Percentiles rank a stretch among this genome's conserved stretches.
phyloP scores from a whole-genome alignment of 2,888 invertebrate species.

The Chirona hameri region DNA sequence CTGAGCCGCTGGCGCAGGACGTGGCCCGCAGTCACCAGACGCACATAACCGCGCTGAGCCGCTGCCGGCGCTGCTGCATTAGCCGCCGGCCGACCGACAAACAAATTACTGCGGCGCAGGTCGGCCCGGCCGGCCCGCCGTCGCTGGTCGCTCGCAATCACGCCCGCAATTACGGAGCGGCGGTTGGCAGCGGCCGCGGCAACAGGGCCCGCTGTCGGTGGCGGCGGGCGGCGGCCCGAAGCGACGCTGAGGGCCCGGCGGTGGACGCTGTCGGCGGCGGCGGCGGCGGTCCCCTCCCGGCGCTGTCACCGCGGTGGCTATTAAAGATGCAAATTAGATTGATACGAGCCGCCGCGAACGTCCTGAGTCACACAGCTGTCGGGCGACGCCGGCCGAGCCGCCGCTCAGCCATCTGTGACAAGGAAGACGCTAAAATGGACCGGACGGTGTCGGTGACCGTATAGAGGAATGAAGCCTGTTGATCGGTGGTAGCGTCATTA shows the following conservation, averaged over 20 bases:
- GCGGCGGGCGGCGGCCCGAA: neutral
- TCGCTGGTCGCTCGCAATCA: neutral
- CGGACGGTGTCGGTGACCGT: too few relatives aligned
- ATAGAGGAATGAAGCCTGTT: too few relatives aligned
- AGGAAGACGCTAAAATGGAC: too few relatives aligned
- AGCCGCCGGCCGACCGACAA: conserved; percentile 13
- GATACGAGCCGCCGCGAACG: neutral
- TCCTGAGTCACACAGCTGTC: neutral
- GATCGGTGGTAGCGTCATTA: too few relatives aligned
- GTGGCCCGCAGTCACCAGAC: neutral
- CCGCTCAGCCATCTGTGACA: too few relatives aligned
- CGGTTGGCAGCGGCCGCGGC: conserved; percentile 11
- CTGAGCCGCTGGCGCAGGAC: too few relatives aligned
- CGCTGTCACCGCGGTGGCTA: neutral
- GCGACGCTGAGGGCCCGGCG: neutral
- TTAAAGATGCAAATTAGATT: neutral
- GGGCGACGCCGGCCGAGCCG: neutral
- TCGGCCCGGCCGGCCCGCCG: neutral
- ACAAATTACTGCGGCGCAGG: neutral
- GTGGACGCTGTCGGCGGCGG: neutral
- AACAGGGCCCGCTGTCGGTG: neutral
- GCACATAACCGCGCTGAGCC: neutral
- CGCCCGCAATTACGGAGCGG: neutral
- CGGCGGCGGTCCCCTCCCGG: neutral
- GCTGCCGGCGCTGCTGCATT: neutral